Conservation (phyloP, 2,113 vertebrate species). For the Entosphenus tridentatus region DNA sequence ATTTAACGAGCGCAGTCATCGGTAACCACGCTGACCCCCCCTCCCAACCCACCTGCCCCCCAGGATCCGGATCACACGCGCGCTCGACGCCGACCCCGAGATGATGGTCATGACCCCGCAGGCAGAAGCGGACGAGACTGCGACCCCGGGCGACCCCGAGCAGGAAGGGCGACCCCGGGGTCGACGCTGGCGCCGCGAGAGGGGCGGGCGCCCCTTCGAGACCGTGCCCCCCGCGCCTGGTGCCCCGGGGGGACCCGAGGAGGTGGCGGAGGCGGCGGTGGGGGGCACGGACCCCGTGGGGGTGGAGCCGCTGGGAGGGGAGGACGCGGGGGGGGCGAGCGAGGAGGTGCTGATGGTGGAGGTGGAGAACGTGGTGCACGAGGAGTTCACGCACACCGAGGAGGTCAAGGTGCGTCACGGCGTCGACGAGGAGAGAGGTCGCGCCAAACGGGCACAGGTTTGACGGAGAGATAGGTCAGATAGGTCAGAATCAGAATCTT, state of each 20-base stretch:
- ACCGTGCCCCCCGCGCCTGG: too few species aligned
- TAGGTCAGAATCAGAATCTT: too few species aligned
- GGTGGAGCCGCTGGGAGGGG: slow-evolving; percentile 19
- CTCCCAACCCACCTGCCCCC: not conserved
- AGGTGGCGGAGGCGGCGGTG: slow-evolving; percentile 19
- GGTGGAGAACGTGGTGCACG: slow-evolving; percentile 68
- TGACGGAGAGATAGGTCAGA: too few species aligned
- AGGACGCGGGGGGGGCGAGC: slow-evolving; percentile 20
- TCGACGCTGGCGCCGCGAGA: too few species aligned
- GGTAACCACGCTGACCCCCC: too few species aligned
- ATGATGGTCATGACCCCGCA: slow-evolving; percentile 17
- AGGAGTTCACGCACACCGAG: slow-evolving; percentile 79
- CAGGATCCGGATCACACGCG: slow-evolving; percentile 54
- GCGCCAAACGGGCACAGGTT: too few species aligned
- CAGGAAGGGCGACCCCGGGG: too few species aligned
- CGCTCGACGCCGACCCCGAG: slow-evolving; percentile 49
- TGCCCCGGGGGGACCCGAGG: slow-evolving; percentile 22
- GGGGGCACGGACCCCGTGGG: slow-evolving; percentile 17
- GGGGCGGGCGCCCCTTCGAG: too few species aligned
- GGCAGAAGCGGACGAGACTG: slow-evolving; percentile 18
- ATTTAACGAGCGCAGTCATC: too few species aligned
- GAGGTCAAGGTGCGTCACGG: slow-evolving; percentile 63
- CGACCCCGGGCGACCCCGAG: slow-evolving; percentile 7
- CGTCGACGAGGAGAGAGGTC: too few species aligned
- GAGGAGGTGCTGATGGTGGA: slow-evolving; percentile 81